These are phyloP conservation scores for Microhierax caerulescens DNA, from an alignment of 2,797 vertebrate species.

Conservation along the genomic window DNA sequence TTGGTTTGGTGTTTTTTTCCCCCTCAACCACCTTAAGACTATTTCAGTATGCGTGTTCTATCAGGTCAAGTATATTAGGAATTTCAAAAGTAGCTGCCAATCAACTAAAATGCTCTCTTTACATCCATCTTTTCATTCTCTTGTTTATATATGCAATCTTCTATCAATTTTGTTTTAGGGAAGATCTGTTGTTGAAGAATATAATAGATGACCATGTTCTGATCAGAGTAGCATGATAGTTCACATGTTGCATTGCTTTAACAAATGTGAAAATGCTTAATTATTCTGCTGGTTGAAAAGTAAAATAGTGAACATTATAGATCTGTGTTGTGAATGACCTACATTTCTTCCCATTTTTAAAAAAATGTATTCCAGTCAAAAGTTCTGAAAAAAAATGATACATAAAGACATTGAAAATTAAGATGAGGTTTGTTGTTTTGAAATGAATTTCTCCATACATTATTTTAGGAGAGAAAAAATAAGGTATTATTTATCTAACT, in stretches of 20 bases:
- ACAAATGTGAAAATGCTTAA: neutral
- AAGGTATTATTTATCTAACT: neutral
- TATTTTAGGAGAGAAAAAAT: neutral
- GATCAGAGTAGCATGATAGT: neutral
- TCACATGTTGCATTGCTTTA: neutral
- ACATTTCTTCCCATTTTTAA: neutral
- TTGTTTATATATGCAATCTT: neutral
- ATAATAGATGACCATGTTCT: neutral
- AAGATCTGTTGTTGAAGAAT: neutral
- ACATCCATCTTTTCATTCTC: neutral
- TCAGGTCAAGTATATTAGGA: neutral
- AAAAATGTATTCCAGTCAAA: neutral
- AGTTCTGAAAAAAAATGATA: neutral
- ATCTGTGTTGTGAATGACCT: neutral
- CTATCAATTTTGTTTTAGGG: rapidly evolving
- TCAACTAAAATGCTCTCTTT: neutral
- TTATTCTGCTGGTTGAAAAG: neutral
- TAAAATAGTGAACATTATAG: neutral
- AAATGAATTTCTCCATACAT: rapidly evolving
- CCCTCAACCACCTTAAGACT: neutral
- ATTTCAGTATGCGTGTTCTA: neutral
- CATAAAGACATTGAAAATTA: neutral
- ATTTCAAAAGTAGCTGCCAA: neutral
- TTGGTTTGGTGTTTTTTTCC: neutral
- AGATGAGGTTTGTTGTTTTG: neutral